Evolutionary conservation across 2,888 invertebrate genomes (phyloP).

Genomic region (Athripsodes cinereus): DNA sequence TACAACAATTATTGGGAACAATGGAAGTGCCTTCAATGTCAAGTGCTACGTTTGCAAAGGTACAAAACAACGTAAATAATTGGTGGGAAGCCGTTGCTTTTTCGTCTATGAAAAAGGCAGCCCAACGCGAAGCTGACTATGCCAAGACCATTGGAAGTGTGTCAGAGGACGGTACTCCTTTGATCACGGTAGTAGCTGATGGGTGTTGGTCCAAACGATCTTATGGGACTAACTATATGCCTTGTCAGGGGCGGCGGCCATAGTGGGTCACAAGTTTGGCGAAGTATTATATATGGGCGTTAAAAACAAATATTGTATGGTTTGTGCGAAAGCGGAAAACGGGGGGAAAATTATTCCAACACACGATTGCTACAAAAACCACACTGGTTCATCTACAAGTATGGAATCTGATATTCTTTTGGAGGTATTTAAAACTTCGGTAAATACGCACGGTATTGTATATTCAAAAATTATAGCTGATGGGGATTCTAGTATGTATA

Average conservation of each 20-base stretch:
- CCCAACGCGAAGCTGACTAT: background rate
- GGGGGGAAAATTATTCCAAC: constrained; percentile 18
- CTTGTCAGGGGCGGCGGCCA: background rate
- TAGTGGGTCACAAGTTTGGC: constrained; percentile 19
- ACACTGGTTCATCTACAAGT: constrained; percentile 30
- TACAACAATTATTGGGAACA: no score
- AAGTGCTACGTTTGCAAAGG: no score
- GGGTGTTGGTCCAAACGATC: constrained; percentile 7
- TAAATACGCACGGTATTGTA: no score
- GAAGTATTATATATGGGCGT: constrained; percentile 31
- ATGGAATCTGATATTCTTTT: constrained; percentile 34
- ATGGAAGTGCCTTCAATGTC: no score
- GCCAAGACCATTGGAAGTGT: background rate
- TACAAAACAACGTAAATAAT: background rate
- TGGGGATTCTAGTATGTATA: background rate
- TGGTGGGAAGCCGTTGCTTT: background rate
- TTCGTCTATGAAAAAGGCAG: background rate
- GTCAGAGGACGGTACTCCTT: background rate
- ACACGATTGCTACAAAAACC: constrained; percentile 34
- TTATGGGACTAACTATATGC: background rate
- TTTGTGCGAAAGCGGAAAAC: constrained; percentile 29
- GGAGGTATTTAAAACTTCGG: constrained; percentile 32
- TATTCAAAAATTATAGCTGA: no score
- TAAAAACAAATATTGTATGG: constrained; percentile 31
- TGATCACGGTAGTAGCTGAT: background rate